These are phyloP conservation scores for Whitmania pigra DNA, from an alignment of 1,140 invertebrate genomes.

Conservation along the genomic window DNA sequence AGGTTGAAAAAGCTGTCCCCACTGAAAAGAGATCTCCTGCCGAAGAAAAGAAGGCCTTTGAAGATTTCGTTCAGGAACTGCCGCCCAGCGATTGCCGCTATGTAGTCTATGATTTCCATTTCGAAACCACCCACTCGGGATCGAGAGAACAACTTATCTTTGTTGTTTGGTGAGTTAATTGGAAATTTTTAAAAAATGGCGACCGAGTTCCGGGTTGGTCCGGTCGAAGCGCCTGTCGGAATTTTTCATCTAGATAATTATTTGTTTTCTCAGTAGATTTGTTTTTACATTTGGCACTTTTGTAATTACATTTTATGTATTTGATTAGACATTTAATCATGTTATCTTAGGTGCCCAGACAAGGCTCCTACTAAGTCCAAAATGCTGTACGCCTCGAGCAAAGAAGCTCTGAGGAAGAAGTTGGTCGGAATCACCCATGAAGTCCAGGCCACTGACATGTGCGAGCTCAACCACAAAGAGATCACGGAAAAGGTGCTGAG, in stretches of 20 bases:
- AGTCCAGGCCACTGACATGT: conserved; percentile 58
- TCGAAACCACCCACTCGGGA: conserved; percentile 24
- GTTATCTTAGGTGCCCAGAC: conserved; percentile 62
- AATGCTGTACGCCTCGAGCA: conserved; percentile 95
- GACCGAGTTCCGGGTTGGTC: background rate
- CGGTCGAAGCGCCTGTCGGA: background rate
- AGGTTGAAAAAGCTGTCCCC: conserved; percentile 30
- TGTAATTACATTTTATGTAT: no score
- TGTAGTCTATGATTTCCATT: conserved; percentile 32
- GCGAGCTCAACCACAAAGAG: conserved; percentile 7
- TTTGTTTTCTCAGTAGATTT: no score
- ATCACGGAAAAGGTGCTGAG: conserved; percentile 13
- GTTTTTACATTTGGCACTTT: no score
- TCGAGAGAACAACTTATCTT: conserved; percentile 20
- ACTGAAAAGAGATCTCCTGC: conserved; percentile 5
- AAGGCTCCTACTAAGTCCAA: conserved; percentile 94
- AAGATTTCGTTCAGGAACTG: conserved; percentile 16
- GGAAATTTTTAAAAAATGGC: background rate
- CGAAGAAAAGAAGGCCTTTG: background rate
- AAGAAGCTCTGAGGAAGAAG: conserved; percentile 87
- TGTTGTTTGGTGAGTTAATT: conserved; percentile 23
- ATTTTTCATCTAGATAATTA: background rate
- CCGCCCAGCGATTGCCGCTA: conserved; percentile 57
- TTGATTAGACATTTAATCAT: background rate
- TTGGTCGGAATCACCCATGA: conserved; percentile 89